Evolutionary conservation across 2,113 vertebrate species (phyloP).

Genomic region (rabbit (Oryctolagus cuniculus)): DNA sequence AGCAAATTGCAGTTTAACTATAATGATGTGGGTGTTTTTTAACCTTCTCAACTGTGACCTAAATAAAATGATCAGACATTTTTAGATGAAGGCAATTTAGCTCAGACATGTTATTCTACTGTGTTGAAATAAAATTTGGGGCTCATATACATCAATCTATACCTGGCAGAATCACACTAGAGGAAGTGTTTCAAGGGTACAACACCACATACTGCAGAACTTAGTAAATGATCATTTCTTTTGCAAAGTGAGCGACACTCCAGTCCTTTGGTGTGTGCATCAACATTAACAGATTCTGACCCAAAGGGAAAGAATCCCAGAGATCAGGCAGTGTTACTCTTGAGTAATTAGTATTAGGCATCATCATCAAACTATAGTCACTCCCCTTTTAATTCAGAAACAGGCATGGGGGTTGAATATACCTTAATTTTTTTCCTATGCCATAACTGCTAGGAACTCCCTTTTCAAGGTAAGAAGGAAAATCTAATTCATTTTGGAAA

Average conservation of each 20-base stretch:
- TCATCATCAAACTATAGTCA: background rate
- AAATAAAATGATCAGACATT: background rate
- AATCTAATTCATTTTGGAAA: conserved; percentile 45
- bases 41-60: background rate
- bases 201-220: background rate
- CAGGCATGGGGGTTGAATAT: background rate
- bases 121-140: background rate
- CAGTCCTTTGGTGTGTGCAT: background rate
- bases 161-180: background rate
- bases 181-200: background rate
- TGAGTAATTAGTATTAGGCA: background rate
- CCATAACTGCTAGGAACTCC: conserved; percentile 40
- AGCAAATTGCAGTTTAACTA: background rate
- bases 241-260: background rate
- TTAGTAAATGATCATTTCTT: background rate
- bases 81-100: background rate
- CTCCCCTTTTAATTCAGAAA: background rate
- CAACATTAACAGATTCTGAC: background rate
- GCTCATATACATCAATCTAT: background rate
- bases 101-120: background rate
- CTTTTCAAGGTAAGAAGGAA: background rate
- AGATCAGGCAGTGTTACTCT: background rate
- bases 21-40: background rate
- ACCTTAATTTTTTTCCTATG: background rate
- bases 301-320: background rate